A percentile compares a stretch with the other conserved stretches of the same genome.
These are phyloP conservation scores for Phoxinus phoxinus DNA, from an alignment of 2,113 vertebrate species.

Conservation along the genomic window DNA sequence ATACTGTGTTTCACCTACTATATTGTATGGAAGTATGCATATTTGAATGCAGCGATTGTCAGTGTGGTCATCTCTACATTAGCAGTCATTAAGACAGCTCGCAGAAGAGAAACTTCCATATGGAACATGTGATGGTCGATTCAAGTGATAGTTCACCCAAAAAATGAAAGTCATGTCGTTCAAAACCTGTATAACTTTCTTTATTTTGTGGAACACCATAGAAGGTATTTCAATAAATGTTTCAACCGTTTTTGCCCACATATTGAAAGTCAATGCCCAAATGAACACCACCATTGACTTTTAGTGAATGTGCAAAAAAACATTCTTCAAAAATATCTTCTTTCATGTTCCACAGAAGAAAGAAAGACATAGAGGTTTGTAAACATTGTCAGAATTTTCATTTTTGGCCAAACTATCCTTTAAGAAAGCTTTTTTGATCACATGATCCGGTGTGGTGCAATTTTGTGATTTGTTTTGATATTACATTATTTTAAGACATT, in stretches of 20 bases:
- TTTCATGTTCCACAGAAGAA: neutral
- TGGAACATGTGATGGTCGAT: neutral
- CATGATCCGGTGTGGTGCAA: neutral
- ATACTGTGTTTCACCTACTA: no score
- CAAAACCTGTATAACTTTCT: neutral
- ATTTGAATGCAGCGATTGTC: neutral
- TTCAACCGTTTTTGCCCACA: neutral
- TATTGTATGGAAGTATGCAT: no score
- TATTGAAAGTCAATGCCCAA: neutral
- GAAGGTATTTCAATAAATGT: neutral
- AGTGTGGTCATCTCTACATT: neutral
- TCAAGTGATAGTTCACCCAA: neutral
- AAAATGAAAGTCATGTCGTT: neutral
- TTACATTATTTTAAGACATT: neutral
- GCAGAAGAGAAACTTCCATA: neutral
- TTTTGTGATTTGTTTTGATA: neutral
- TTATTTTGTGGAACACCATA: neutral
- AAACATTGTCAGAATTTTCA: neutral
- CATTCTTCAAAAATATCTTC: neutral
- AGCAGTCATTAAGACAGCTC: neutral
- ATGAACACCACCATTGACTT: neutral
- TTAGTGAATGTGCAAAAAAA: neutral
- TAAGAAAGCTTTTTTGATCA: neutral
- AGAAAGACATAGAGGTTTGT: neutral
- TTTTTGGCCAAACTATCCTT: neutral